Evolutionary conservation across 2,888 invertebrate species (phyloP), one percentile per base, ranked within the genome.

Genomic region (Cepaea hortensis): DNA sequence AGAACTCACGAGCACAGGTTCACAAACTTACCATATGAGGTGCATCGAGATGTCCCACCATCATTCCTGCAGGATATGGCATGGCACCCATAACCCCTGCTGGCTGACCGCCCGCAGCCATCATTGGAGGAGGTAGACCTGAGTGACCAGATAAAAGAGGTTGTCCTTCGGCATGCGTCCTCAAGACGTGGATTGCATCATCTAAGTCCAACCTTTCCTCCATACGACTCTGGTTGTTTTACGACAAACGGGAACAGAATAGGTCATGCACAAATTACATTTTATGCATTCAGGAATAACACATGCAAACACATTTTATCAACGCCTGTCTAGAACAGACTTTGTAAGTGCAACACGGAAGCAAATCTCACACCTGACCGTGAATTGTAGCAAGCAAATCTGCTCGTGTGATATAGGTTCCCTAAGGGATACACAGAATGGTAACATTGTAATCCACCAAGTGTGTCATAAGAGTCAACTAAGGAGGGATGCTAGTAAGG

Each of bases 81-180:
- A 93, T 91, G 84, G 89, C 90, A 84, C 93, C 93, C 91, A 95
- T 94, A 93, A 95, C 94, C 93, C 95, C 94, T 94, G 96, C 94
- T 94, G 95, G 95, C 95, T 95, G 95, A 91, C 92, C 90, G 72
- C 85, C 85, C 2, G 92, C 90, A 73, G 90, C 90, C 92, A 93
- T 91, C 91, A 92, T 91, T 87, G 89, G 88, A 73, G 91, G 91
- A 23, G 85, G 79, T 5, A 87, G 48, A 1, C 86, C 88, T 3
- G 87, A 79, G 55, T 86, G 85, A 4, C 79, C 85, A 3, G 87
- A 85, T 9, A 87, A 68, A 48, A 87, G 88, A 94, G 96, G 95
- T 90, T 96, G 95, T 88, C 97, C 97, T 95, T 98, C 98, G 84
- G 98, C 98, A 95, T 98, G 98, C 95, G 98, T 98, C 93, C 98